phyloP scores from a whole-genome alignment of 2,113 vertebrate genomes.

The Ondatra zibethicus region DNA sequence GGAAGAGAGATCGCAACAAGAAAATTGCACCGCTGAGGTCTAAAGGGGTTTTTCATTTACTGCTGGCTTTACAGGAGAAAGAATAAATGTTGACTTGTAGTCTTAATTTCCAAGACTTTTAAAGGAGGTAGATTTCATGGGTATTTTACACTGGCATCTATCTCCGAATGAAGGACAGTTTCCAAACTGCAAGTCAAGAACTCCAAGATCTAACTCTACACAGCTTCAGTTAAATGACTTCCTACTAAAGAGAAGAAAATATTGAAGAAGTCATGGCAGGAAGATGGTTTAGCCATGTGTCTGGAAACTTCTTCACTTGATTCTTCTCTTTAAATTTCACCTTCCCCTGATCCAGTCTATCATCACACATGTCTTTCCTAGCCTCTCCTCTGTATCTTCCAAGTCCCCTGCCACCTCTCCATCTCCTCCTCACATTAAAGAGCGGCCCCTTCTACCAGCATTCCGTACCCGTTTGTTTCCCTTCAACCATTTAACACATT shows the following conservation, averaged over 20 bases:
- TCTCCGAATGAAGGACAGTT: background rate
- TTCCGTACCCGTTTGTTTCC: background rate
- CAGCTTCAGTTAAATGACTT: background rate
- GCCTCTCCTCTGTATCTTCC: background rate
- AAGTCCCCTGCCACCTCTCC: background rate
- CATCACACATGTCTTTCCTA: background rate
- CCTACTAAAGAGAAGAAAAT: background rate
- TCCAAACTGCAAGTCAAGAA: background rate
- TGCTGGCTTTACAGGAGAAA: background rate
- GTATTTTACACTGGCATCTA: background rate
- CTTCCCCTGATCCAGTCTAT: too few relatives aligned
- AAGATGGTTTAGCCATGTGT: background rate
- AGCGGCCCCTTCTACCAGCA: too few relatives aligned
- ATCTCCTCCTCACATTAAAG: background rate
- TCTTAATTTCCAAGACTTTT: background rate
- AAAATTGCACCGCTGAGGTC: background rate
- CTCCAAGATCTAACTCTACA: background rate
- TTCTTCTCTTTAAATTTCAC: background rate
- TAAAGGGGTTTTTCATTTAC: background rate
- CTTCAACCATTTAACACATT: background rate
- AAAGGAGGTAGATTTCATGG: background rate
- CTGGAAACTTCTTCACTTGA: background rate
- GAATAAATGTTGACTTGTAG: background rate
- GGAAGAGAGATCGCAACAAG: background rate
- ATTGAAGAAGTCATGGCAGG: background rate